These are phyloP conservation scores for Achatina immaculata DNA, from an alignment of 1,140 invertebrate genomes.

Conservation along the genomic window DNA sequence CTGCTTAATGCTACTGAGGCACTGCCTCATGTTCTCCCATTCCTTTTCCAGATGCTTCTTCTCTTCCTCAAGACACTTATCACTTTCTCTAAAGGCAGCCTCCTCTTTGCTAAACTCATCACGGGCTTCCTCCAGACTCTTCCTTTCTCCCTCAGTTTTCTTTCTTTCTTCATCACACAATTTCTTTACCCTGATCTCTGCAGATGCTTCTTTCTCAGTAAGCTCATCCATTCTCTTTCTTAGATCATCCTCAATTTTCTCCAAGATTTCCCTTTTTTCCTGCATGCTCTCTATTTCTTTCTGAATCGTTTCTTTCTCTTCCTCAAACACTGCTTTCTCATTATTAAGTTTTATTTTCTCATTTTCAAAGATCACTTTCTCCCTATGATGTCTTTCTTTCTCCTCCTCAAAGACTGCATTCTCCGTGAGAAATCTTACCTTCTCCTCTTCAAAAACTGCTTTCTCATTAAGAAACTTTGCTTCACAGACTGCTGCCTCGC, in stretches of 20 bases:
- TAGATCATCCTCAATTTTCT: background rate
- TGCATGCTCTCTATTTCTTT: background rate
- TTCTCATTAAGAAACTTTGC: too few species aligned
- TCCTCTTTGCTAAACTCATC: background rate
- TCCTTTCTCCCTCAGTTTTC: background rate
- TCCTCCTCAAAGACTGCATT: background rate
- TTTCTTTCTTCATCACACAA: background rate
- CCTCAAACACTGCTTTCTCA: background rate
- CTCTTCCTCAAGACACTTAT: background rate
- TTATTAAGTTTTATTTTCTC: background rate
- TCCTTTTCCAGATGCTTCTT: background rate
- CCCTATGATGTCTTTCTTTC: background rate
- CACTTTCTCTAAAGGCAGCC: background rate
- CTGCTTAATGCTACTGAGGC: background rate
- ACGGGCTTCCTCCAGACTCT: background rate
- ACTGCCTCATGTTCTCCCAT: background rate
- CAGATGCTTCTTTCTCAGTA: background rate
- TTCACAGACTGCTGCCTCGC: too few species aligned
- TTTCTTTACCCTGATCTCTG: background rate
- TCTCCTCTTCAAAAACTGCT: background rate
- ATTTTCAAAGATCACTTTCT: background rate
- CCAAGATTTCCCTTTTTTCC: background rate
- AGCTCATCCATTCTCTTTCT: background rate
- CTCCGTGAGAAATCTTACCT: background rate
- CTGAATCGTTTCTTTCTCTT: slow-evolving; percentile 1